These are phyloP conservation scores for Diarsia rubi DNA, from an alignment of 2,888 invertebrate genomes.

Conservation along the genomic window DNA sequence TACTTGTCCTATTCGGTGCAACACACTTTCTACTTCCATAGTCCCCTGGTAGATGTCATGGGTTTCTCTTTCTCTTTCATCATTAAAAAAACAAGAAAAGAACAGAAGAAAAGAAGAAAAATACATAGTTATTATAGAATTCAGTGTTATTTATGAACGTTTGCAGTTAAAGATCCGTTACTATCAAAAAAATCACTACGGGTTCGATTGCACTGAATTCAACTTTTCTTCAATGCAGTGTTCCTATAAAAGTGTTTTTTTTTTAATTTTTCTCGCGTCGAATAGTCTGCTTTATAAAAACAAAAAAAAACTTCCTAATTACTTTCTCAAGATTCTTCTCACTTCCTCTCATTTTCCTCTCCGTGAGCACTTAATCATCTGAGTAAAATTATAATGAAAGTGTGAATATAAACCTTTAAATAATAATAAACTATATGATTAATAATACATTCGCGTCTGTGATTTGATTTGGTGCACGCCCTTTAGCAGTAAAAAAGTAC, in stretches of 20 bases:
- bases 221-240: neutral
- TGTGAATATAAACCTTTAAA: constrained; percentile 23
- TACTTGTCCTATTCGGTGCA: no score
- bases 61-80: no score
- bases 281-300: neutral
- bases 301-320: neutral
- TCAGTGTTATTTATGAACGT: no score
- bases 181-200: neutral
- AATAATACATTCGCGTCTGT: constrained; percentile 53
- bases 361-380: neutral
- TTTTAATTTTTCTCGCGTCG: no score
- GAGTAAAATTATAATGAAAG: neutral
- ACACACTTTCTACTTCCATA: no score
- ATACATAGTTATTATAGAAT: no score
- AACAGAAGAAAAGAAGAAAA: no score
- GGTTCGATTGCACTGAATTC: neutral
- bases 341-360: neutral
- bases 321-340: neutral
- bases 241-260: no score
- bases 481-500: constrained; percentile 71
- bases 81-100: no score
- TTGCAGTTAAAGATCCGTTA: no score
- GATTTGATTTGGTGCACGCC: constrained; percentile 69
- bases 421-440: constrained; percentile 31
- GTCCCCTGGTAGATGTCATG: no score